Evolutionary conservation across 2,888 invertebrate species (phyloP).

Genomic region (Drosophila tanythrix): DNA sequence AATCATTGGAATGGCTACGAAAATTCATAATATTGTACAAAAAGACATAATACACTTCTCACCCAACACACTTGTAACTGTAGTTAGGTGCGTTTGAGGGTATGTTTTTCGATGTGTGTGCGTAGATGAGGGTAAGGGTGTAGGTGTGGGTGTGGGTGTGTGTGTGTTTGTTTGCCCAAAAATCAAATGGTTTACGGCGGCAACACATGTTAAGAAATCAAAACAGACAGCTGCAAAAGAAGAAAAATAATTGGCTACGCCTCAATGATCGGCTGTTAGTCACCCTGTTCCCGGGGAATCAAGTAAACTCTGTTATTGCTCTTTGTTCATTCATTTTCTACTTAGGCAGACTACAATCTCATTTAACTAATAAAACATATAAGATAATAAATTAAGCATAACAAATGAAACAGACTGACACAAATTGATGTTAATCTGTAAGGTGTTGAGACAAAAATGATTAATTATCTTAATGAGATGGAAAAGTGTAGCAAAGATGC

Average conservation of each 20-base stretch:
- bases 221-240: conserved; percentile 38
- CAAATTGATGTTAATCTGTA: neutral
- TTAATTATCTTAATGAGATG: conserved; percentile 3
- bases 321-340: too few relatives aligned
- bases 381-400: neutral
- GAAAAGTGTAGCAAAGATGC: neutral
- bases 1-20: conserved; percentile 54
- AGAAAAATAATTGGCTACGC: neutral
- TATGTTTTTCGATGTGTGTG: neutral
- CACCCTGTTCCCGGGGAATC: conserved; percentile 4
- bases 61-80: conserved; percentile 25
- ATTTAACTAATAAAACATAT: neutral
- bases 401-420: neutral
- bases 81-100: neutral
- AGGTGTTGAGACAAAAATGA: conserved; percentile 8
- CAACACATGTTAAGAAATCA: conserved; percentile 67
- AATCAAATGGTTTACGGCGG: conserved; percentile 66
- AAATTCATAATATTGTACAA: conserved; percentile 61
- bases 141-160: conserved; percentile 3
- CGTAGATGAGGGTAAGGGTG: neutral
- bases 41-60: conserved; percentile 34
- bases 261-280: neutral
- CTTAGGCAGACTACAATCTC: neutral
- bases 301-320: neutral
- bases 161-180: conserved; percentile 32